Percentiles rank a stretch among this genome's conserved stretches.
Conservation (phyloP, 2,888 invertebrate species). For the Liposcelis brunnea region DNA sequence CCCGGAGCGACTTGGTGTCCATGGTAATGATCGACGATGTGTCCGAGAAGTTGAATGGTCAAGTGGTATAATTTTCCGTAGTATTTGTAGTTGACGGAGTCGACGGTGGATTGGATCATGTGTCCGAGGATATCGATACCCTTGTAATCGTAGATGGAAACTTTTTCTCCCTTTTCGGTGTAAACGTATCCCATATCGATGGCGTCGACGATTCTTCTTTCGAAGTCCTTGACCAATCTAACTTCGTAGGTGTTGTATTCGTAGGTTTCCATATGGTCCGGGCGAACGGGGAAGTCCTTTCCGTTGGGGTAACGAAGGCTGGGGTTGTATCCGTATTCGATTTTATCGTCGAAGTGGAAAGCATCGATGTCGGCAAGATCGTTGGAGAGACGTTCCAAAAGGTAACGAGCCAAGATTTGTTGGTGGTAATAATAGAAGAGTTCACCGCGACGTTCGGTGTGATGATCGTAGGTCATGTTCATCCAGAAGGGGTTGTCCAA, state of each 20-base stretch:
- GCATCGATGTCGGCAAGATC: conserved; percentile 46
- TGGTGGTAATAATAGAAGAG: conserved; percentile 44
- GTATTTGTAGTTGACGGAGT: conserved; percentile 24
- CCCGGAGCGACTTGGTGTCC: conserved; percentile 37
- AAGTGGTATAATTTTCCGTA: conserved; percentile 30
- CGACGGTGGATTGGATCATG: conserved; percentile 24
- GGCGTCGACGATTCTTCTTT: conserved; percentile 37
- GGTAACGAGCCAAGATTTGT: conserved; percentile 48
- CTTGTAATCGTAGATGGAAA: conserved; percentile 20
- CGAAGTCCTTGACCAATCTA: conserved; percentile 28
- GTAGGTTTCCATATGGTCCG: conserved; percentile 31
- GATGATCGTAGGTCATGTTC: conserved; percentile 27
- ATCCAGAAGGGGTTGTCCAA: conserved; percentile 45
- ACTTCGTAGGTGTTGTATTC: conserved; percentile 11
- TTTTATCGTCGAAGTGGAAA: conserved; percentile 32
- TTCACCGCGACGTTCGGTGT: conserved; percentile 43
- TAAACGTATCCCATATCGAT: conserved; percentile 35
- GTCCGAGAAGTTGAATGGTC: conserved; percentile 40
- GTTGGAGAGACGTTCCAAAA: conserved; percentile 55
- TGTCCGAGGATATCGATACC: conserved; percentile 25
- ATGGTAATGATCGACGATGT: conserved; percentile 22
- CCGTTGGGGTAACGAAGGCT: conserved; percentile 42
- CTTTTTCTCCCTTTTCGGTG: conserved; percentile 7
- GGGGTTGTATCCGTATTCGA: conserved; percentile 38
- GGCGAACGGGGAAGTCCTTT: conserved; percentile 37